Evolutionary conservation across 2,113 vertebrate species (phyloP).

Genomic region (Neodon shergylaensis): DNA sequence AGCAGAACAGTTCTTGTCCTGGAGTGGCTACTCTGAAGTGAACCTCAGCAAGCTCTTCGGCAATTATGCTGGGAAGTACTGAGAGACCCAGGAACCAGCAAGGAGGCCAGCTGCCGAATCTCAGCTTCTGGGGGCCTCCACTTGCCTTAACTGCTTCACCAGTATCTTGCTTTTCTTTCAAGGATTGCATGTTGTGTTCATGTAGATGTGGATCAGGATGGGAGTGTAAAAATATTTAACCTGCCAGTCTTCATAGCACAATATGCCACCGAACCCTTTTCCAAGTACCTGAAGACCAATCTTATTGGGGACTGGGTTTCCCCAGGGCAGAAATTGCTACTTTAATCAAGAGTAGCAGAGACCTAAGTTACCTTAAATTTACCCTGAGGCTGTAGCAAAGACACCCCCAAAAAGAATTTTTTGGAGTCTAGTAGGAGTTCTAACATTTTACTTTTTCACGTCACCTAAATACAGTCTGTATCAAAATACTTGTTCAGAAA

Average conservation of each 20-base stretch:
- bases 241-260: not conserved
- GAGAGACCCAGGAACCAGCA: conserved; percentile 68
- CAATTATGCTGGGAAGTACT: conserved; percentile 81
- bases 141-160: not conserved
- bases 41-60: conserved; percentile 94
- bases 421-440: conserved; percentile 81
- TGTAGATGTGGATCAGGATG: not conserved
- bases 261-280: not conserved
- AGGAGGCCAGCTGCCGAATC: not conserved
- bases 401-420: conserved; percentile 82
- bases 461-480: conserved; percentile 83
- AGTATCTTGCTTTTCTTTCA: not conserved
- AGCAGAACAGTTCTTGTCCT: conserved; percentile 89
- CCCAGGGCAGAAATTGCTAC: conserved; percentile 80
- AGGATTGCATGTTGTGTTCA: not conserved
- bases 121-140: conserved; percentile 41
- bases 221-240: not conserved
- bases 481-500: conserved; percentile 77
- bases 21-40: conserved; percentile 95
- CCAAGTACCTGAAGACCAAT: not conserved
- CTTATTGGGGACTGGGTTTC: conserved; percentile 69
- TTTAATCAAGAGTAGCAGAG: conserved; percentile 84
- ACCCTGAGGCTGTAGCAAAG: conserved; percentile 84
- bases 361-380: conserved; percentile 86
- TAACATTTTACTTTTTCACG: conserved; percentile 87